A percentile compares a stretch with the other conserved stretches of the same genome.
phyloP scores from a whole-genome alignment of 2,888 invertebrate genomes.

The Drosophila prolongata region DNA sequence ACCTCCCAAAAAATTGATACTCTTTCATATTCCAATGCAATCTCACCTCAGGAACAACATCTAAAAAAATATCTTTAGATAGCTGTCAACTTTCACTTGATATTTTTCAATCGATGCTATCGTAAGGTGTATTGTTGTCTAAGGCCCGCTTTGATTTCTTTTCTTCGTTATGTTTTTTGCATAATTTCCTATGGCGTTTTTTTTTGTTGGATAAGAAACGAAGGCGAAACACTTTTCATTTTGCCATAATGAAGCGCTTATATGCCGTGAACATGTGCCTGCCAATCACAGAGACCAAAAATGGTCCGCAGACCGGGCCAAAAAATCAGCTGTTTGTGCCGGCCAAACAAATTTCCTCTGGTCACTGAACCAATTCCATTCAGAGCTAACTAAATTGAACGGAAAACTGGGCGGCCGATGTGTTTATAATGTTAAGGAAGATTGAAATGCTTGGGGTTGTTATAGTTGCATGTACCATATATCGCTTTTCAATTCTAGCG shows the following conservation, averaged over 20 bases:
- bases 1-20: slow-evolving; percentile 26
- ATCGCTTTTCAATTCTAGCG: slow-evolving; percentile 69
- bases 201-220: slow-evolving; percentile 53
- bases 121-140: slow-evolving; percentile 44
- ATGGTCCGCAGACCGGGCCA: slow-evolving; percentile 25
- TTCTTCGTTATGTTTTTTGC: slow-evolving; percentile 51
- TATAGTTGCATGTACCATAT: slow-evolving; percentile 28
- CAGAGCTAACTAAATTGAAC: slow-evolving; percentile 15
- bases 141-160: slow-evolving; percentile 26
- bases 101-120: slow-evolving; percentile 47
- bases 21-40: slow-evolving; percentile 15
- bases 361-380: slow-evolving; percentile 64
- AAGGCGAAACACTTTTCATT: slow-evolving; percentile 65
- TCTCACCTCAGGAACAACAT: slow-evolving; percentile 29
- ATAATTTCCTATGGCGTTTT: slow-evolving; percentile 66
- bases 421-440: slow-evolving; percentile 57
- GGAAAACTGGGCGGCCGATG: slow-evolving; percentile 19
- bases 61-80: slow-evolving; percentile 22
- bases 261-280: slow-evolving; percentile 49
- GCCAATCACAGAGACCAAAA: slow-evolving; percentile 56
- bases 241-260: slow-evolving; percentile 64
- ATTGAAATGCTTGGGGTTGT: slow-evolving; percentile 36
- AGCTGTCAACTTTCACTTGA: slow-evolving; percentile 69
- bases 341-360: slow-evolving; percentile 51
- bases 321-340: slow-evolving; percentile 44